These are phyloP conservation scores for Atrina japonica DNA, from an alignment of 2,888 invertebrate species.

Conservation along the genomic window DNA sequence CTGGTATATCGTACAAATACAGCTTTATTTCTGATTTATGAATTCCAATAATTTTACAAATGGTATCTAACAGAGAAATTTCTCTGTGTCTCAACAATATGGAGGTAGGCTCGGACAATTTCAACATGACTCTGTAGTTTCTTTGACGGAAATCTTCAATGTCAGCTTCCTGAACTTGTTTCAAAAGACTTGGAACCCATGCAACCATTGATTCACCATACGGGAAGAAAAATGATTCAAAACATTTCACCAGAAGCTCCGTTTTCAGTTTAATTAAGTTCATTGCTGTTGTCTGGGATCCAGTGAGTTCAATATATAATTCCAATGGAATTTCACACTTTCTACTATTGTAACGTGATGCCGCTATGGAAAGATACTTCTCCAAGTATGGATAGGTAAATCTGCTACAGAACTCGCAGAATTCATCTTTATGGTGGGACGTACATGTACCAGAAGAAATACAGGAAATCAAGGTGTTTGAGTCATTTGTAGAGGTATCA, in stretches of 20 bases:
- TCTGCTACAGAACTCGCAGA: too few relatives aligned
- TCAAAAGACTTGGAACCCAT: conserved; percentile 37
- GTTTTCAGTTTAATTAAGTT: conserved; percentile 31
- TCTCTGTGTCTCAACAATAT: conserved; percentile 45
- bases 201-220: conserved; percentile 41
- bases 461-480: too few relatives aligned
- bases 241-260: conserved; percentile 44
- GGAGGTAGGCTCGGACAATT: conserved; percentile 32
- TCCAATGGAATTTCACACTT: background rate
- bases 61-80: conserved; percentile 45
- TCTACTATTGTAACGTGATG: background rate
- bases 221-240: conserved; percentile 39
- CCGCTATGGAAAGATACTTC: background rate
- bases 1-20: too few relatives aligned
- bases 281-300: background rate
- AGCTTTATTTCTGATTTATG: background rate
- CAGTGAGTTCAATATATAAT: background rate
- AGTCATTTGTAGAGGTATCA: too few relatives aligned
- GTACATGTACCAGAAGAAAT: too few relatives aligned
- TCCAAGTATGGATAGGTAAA: too few relatives aligned
- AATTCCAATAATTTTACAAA: conserved; percentile 42
- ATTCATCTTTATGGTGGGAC: too few relatives aligned
- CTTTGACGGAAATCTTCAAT: background rate
- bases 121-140: conserved; percentile 34
- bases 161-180: conserved; percentile 16